Evolutionary conservation across 2,113 vertebrate species (phyloP).

Genomic region (Argyrosomus japonicus): DNA sequence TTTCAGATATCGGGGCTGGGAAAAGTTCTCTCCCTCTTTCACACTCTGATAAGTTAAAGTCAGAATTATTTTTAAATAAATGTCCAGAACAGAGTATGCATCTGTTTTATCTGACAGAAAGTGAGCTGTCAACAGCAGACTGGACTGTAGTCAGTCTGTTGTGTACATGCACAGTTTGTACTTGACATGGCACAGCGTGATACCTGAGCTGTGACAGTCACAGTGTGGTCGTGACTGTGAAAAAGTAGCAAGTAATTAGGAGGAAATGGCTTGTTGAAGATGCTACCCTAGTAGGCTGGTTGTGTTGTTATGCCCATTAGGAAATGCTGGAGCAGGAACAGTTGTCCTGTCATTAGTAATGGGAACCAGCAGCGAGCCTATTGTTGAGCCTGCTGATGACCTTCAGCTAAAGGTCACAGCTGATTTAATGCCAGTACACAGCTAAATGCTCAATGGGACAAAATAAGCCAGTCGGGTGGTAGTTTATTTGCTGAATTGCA

Average conservation of each 20-base stretch:
- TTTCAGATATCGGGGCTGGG: slow-evolving; percentile 1
- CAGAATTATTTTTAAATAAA: slow-evolving; percentile 17
- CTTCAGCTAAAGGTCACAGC: slow-evolving; percentile 50
- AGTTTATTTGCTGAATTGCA: neutral
- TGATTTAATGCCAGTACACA: neutral
- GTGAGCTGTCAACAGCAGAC: slow-evolving; percentile 8
- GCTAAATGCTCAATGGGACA: slow-evolving; percentile 1
- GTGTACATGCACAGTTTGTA: neutral
- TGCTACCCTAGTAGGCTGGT: neutral
- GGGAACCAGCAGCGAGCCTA: neutral
- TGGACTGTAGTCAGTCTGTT: neutral
- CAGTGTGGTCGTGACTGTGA: neutral
- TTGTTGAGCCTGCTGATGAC: slow-evolving; percentile 29
- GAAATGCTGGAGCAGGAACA: slow-evolving; percentile 9
- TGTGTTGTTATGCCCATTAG: neutral
- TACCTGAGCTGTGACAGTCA: neutral
- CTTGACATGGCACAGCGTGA: neutral
- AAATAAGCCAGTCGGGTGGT: neutral
- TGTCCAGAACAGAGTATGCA: neutral
- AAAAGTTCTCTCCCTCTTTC: neutral
- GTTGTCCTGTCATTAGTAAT: slow-evolving; percentile 8
- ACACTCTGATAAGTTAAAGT: neutral
- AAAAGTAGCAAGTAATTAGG: neutral
- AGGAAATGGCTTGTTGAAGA: neutral
- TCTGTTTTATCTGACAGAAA: slow-evolving; percentile 12